Percentiles rank a stretch among this genome's conserved stretches.
These are phyloP conservation scores for Poecile atricapillus DNA, from an alignment of 2,113 vertebrate genomes.

Conservation along the genomic window DNA sequence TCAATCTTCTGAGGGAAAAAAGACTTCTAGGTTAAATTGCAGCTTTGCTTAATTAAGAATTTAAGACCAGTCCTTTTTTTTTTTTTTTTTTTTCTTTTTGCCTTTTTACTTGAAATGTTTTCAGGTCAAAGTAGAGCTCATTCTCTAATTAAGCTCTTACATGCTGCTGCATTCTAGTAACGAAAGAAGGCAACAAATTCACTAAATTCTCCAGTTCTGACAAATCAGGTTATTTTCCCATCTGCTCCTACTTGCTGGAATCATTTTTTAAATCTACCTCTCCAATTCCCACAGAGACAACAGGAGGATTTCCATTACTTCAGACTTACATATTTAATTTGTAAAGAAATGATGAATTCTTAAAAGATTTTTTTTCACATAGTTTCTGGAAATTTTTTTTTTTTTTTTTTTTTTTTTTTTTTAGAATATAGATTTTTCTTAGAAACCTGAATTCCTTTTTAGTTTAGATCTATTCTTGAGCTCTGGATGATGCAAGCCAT, in stretches of 20 bases:
- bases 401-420: neutral
- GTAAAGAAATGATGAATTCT: neutral
- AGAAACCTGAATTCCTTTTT: constrained; percentile 28
- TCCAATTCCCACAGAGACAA: neutral
- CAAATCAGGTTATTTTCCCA: constrained; percentile 41
- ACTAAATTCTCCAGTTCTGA: constrained; percentile 18
- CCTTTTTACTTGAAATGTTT: neutral
- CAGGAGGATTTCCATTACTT: constrained; percentile 9
- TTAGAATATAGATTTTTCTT: constrained; percentile 26
- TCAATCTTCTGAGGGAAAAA: neutral
- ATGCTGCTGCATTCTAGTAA: neutral
- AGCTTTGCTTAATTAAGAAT: constrained; percentile 29
- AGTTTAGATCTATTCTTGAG: constrained; percentile 39
- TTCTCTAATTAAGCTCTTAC: constrained; percentile 19
- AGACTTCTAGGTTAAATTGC: neutral
- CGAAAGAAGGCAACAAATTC: neutral
- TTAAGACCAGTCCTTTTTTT: neutral
- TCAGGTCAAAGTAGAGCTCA: neutral
- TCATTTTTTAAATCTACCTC: constrained; percentile 9
- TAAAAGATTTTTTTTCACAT: neutral
- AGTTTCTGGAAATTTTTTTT: neutral
- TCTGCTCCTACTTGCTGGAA: constrained; percentile 22
- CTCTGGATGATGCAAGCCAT: constrained; percentile 49
- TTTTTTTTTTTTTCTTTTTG: neutral
- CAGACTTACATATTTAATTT: neutral